phyloP scores from a whole-genome alignment of 2,888 invertebrate genomes.

The Malacosoma neustria region DNA sequence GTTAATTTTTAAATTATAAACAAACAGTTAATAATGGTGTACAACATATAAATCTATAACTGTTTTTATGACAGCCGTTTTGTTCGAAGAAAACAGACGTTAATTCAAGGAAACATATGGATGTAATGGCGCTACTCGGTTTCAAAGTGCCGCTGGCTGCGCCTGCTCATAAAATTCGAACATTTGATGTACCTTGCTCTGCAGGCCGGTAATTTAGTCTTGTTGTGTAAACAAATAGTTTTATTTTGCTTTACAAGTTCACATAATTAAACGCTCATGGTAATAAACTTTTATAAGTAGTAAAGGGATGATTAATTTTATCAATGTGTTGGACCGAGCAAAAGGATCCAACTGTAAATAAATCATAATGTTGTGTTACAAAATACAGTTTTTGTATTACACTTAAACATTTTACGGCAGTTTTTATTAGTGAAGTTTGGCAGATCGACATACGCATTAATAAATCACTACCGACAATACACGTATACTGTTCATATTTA shows the following conservation, averaged over 20 bases:
- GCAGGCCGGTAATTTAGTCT: conserved; percentile 49
- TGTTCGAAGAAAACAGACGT: conserved; percentile 71
- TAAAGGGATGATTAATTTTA: conserved; percentile 22
- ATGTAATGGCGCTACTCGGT: conserved; percentile 61
- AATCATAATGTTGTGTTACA: too few relatives aligned
- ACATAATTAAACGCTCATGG: conserved; percentile 29
- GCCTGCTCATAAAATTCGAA: conserved; percentile 43
- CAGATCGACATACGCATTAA: too few relatives aligned
- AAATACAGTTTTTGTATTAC: too few relatives aligned
- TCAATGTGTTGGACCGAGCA: too few relatives aligned
- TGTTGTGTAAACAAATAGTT: conserved; percentile 58
- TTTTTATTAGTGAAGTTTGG: too few relatives aligned
- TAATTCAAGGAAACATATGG: conserved; percentile 72
- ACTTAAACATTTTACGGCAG: too few relatives aligned
- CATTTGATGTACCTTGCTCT: conserved; percentile 59
- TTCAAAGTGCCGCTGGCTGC: conserved; percentile 64
- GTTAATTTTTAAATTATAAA: conserved; percentile 55
- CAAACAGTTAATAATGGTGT: conserved; percentile 61
- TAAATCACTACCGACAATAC: too few relatives aligned
- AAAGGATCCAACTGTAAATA: too few relatives aligned
- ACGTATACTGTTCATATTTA: background rate
- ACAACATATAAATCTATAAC: conserved; percentile 50
- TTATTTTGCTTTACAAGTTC: conserved; percentile 47
- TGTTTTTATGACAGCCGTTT: conserved; percentile 62
- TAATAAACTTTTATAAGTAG: conserved; percentile 5